Conservation (phyloP, 1,140 invertebrate genomes). For the Pomacea maculata region DNA sequence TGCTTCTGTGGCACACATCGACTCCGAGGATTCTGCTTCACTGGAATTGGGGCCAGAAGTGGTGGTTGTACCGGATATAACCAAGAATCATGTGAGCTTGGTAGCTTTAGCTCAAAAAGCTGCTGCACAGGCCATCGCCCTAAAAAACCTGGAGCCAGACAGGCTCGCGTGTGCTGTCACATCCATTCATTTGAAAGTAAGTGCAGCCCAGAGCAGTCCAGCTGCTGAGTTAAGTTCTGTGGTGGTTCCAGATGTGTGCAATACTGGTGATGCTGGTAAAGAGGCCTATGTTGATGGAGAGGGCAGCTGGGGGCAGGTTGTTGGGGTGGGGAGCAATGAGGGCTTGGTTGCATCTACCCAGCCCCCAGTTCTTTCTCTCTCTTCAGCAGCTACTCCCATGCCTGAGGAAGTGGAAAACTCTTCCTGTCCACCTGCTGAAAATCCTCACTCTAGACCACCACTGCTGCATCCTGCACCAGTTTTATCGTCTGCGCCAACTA, state of each 20-base stretch:
- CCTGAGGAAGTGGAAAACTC: not conserved
- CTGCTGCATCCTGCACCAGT: constrained; percentile 16
- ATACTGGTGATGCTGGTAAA: not conserved
- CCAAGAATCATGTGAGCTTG: not conserved
- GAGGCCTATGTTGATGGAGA: not conserved
- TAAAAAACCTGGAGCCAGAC: not conserved
- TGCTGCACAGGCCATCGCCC: not conserved
- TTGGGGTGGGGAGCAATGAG: not conserved
- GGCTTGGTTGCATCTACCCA: not conserved
- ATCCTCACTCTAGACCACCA: constrained; percentile 12
- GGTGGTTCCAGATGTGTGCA: not conserved
- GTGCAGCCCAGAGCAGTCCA: too few relatives aligned
- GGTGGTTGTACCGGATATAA: not conserved
- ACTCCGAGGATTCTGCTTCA: too few relatives aligned
- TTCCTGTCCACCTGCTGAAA: not conserved
- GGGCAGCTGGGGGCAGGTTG: not conserved
- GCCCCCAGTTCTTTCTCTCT: not conserved
- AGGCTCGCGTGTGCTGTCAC: too few relatives aligned
- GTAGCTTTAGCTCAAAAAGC: not conserved
- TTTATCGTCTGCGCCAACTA: not conserved
- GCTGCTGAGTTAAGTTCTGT: not conserved
- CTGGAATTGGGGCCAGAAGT: not conserved
- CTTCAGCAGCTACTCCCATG: not conserved
- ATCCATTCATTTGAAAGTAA: too few relatives aligned
- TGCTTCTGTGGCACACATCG: not conserved